Evolutionary conservation across 2,888 invertebrate genomes (phyloP).

Genomic region (Meta bourneti): DNA sequence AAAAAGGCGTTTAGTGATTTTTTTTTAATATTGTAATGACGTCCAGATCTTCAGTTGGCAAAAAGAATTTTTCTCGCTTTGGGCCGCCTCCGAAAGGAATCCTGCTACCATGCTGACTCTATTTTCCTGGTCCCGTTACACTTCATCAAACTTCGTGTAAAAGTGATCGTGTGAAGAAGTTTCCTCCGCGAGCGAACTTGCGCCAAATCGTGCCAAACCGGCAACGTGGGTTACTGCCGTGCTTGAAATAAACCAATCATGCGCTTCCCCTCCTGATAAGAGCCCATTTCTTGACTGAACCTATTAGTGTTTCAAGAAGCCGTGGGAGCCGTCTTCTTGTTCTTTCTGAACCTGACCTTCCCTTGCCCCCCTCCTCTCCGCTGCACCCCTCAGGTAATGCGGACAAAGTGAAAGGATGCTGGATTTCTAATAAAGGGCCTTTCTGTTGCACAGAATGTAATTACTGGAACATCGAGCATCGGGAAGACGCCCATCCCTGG

Average conservation of each 20-base stretch:
- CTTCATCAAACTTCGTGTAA: no score
- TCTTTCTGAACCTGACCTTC: conserved; percentile 30
- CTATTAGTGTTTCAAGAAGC: conserved; percentile 56
- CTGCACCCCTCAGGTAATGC: not conserved
- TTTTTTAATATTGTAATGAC: no score
- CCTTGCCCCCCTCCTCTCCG: conserved; percentile 11
- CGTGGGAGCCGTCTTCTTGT: conserved; percentile 63
- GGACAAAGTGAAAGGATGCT: conserved; percentile 67
- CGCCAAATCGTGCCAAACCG: not conserved
- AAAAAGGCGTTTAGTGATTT: no score
- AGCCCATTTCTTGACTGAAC: conserved; percentile 52
- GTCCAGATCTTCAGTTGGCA: no score
- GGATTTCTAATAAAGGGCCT: conserved; percentile 60
- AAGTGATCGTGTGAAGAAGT: no score
- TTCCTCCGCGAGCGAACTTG: not conserved
- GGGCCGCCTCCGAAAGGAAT: no score
- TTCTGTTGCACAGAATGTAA: conserved; percentile 39
- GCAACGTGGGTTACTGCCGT: conserved; percentile 17
- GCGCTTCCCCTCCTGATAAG: conserved; percentile 57
- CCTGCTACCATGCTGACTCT: no score
- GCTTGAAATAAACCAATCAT: conserved; percentile 61
- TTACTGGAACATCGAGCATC: conserved; percentile 48
- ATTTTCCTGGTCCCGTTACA: no score
- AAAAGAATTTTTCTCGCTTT: no score
- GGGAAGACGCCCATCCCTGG: conserved; percentile 57